A percentile compares a stretch with the other conserved stretches of the same genome.
Conservation (phyloP, 2,888 invertebrate genomes). For the Bibio marci region DNA sequence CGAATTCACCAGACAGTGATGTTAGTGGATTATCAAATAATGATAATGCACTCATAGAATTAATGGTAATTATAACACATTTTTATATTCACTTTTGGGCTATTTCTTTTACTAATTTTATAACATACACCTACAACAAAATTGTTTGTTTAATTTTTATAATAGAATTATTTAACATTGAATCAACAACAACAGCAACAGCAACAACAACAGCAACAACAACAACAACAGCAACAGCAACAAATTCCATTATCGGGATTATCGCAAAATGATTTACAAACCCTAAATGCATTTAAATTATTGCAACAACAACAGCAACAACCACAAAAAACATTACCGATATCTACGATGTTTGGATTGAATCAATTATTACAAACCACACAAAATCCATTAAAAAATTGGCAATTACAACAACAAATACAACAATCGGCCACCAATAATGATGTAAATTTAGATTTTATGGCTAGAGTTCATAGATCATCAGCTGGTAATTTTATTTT, state of each 20-base stretch:
- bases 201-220: conserved; percentile 16
- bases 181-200: conserved; percentile 5
- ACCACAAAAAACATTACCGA: neutral
- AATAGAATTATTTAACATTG: conserved; percentile 22
- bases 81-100: too few species aligned
- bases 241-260: conserved; percentile 1
- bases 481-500: conserved; percentile 16
- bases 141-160: neutral
- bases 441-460: conserved; percentile 24
- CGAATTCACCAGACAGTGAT: conserved; percentile 27
- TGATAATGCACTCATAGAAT: conserved; percentile 21
- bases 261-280: conserved; percentile 14
- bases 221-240: conserved; percentile 13
- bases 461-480: conserved; percentile 25
- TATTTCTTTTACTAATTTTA: neutral
- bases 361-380: conserved; percentile 12
- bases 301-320: conserved; percentile 10
- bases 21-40: conserved; percentile 24
- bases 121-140: neutral
- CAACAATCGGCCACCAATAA: conserved; percentile 10
- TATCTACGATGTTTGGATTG: conserved; percentile 12
- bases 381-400: conserved; percentile 12
- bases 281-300: conserved; percentile 23
- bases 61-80: conserved; percentile 23
- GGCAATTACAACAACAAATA: conserved; percentile 8